Evolutionary conservation across 1,140 invertebrate species (phyloP).

Genomic region (Procambarus clarkii): DNA sequence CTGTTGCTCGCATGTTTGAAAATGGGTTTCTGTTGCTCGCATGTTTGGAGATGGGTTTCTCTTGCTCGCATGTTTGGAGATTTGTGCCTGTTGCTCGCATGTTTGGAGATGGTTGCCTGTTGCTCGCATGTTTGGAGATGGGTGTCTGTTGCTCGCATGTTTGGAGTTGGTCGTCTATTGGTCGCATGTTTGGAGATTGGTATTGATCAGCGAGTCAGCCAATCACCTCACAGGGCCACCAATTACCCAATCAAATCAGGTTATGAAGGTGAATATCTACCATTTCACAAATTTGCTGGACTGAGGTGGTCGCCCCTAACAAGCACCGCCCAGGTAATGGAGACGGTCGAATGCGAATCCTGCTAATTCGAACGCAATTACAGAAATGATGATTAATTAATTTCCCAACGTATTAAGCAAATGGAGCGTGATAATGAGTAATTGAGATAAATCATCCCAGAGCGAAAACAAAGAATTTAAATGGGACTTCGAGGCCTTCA

Average conservation of each 20-base stretch:
- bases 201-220: neutral
- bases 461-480: constrained; percentile 18
- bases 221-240: neutral
- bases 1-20: no score
- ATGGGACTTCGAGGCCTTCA: neutral
- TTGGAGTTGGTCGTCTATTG: no score
- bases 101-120: no score
- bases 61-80: no score
- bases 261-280: neutral
- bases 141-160: no score
- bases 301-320: neutral
- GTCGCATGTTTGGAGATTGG: no score
- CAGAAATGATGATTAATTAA: constrained; percentile 41
- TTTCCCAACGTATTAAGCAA: constrained; percentile 45
- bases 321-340: neutral
- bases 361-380: constrained; percentile 15
- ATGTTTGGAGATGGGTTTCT: no score
- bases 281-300: neutral
- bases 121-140: no score
- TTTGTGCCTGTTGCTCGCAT: no score
- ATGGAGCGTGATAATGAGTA: constrained; percentile 34
- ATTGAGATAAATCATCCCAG: constrained; percentile 8
- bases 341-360: neutral
- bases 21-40: no score
- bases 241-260: neutral